Percentiles rank a stretch among this genome's conserved stretches.
Evolutionary conservation across 2,888 invertebrate species (phyloP).

Genomic region (Xestia sexstrigata): DNA sequence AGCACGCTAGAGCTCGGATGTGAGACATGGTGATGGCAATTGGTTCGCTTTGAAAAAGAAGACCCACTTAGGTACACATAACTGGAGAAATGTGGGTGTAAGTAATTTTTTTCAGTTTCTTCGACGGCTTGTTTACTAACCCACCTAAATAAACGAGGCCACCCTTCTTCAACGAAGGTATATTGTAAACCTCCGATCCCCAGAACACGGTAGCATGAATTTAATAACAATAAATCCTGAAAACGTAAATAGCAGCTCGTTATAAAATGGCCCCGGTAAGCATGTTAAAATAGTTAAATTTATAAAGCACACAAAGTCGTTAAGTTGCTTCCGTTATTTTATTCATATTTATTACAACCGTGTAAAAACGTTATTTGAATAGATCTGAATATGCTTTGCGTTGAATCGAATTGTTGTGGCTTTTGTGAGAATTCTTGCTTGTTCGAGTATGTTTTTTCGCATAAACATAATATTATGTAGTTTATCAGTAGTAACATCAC

Average conservation of each 20-base stretch:
- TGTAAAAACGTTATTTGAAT: constrained; percentile 48
- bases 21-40: too few relatives aligned
- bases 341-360: constrained; percentile 52
- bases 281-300: constrained; percentile 62
- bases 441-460: not conserved
- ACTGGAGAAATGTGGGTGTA: too few relatives aligned
- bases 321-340: constrained; percentile 55
- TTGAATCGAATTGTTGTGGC: constrained; percentile 7
- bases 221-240: constrained; percentile 59
- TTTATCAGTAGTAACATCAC: not conserved
- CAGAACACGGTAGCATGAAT: constrained; percentile 50
- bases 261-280: constrained; percentile 54
- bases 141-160: not conserved
- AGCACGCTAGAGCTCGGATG: too few relatives aligned
- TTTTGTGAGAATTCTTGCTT: not conserved
- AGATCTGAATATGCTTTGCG: constrained; percentile 36
- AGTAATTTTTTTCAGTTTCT: not conserved
- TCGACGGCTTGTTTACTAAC: not conserved
- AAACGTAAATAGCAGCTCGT: constrained; percentile 57
- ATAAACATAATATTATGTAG: not conserved
- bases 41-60: too few relatives aligned
- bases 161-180: not conserved
- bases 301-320: constrained; percentile 54
- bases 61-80: too few relatives aligned
- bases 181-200: constrained; percentile 18